phyloP scores from a whole-genome alignment of 2,113 vertebrate genomes.

The Felis chaus region DNA sequence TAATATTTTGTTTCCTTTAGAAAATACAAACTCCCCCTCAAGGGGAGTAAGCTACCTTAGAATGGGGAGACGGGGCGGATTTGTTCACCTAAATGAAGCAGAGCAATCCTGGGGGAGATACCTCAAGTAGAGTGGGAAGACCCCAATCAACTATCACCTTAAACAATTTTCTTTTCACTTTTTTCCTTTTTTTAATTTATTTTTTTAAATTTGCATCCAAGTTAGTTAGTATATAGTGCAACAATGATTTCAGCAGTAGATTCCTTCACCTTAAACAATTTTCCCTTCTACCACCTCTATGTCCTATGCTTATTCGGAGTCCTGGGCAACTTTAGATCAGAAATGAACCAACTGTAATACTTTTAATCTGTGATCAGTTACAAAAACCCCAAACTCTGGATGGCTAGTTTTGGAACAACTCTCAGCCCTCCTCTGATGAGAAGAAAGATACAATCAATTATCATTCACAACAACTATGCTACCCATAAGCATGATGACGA shows the following conservation, averaged over 20 bases:
- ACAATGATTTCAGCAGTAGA: too few relatives aligned
- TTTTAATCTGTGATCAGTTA: conserved; percentile 75
- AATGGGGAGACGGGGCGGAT: not conserved
- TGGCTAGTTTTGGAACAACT: conserved; percentile 85
- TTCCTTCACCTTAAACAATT: not conserved
- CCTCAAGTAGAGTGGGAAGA: not conserved
- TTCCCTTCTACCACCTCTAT: not conserved
- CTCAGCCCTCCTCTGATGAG: conserved; percentile 62
- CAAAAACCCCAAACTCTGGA: conserved; percentile 85
- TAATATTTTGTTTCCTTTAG: not conserved
- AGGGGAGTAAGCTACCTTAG: not conserved
- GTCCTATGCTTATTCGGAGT: not conserved
- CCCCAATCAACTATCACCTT: not conserved
- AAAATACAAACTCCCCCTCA: not conserved
- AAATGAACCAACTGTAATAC: conserved; percentile 28
- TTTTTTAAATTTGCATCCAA: too few relatives aligned
- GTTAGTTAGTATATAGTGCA: too few relatives aligned
- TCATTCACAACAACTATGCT: conserved; percentile 87
- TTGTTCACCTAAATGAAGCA: not conserved
- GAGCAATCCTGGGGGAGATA: not conserved
- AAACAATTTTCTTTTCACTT: not conserved
- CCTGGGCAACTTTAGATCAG: conserved; percentile 12
- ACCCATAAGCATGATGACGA: conserved; percentile 85
- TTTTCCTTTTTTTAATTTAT: too few relatives aligned
- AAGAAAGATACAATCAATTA: conserved; percentile 82